Percentiles rank a stretch among this genome's conserved stretches.
These are phyloP conservation scores for Zaprionus africanus DNA, from an alignment of 1,140 invertebrate species.

Conservation along the genomic window DNA sequence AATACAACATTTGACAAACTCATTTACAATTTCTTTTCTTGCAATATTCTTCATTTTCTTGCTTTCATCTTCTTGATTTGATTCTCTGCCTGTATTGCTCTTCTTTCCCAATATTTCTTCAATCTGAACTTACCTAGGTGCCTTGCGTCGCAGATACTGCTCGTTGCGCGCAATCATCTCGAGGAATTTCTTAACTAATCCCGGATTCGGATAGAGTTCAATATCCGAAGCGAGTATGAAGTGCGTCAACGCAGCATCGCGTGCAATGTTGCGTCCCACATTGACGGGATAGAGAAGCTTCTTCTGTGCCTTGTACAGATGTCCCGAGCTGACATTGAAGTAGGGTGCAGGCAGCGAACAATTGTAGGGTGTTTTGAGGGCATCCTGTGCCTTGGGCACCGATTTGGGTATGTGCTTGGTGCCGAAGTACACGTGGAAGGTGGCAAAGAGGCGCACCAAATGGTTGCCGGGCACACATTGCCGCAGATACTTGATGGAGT, in stretches of 20 bases:
- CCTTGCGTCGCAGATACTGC: slow-evolving; percentile 86
- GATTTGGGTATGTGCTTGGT: slow-evolving; percentile 92
- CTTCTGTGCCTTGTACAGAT: slow-evolving; percentile 91
- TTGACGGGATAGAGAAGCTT: slow-evolving; percentile 95
- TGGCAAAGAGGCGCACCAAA: slow-evolving; percentile 90
- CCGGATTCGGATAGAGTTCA: slow-evolving; percentile 94
- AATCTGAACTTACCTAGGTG: slow-evolving; percentile 67
- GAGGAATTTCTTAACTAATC: slow-evolving; percentile 90
- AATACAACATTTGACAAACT: no score
- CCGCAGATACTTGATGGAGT: slow-evolving; percentile 88
- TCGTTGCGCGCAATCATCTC: slow-evolving; percentile 92
- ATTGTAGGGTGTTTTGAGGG: slow-evolving; percentile 88
- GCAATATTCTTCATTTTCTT: neutral
- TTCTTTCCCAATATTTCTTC: neutral
- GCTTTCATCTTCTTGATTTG: neutral
- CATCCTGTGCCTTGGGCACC: slow-evolving; percentile 87
- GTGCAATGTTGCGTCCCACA: slow-evolving; percentile 93
- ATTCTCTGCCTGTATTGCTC: neutral
- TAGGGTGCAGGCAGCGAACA: slow-evolving; percentile 89
- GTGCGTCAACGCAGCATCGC: slow-evolving; percentile 92
- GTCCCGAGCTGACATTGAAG: slow-evolving; percentile 87
- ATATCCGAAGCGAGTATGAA: slow-evolving; percentile 95
- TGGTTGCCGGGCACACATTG: slow-evolving; percentile 87
- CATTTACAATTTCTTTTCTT: neutral
- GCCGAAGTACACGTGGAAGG: slow-evolving; percentile 94